Base-by-base conservation (phyloP, 1,140 invertebrate species). In the Cherax destructor region DNA sequence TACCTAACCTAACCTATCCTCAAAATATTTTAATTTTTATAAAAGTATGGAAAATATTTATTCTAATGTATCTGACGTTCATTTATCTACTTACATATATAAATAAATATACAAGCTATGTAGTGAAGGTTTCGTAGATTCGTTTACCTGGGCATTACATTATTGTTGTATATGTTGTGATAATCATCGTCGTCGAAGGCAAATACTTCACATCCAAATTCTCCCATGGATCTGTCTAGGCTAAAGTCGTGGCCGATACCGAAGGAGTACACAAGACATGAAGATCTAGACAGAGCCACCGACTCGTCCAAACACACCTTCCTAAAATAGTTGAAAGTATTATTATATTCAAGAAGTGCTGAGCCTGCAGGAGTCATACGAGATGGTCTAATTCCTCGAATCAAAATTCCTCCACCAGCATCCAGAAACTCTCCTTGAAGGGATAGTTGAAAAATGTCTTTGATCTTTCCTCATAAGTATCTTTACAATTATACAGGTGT, bases 261-360 rank as follows among this genome's bases (percentile, higher is more conserved):
- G 83, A 91, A 61, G 0, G 89, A 91, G 18, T 91, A 91, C 47
- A 91, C 89, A 5, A 91, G 47, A n/a, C 89, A 91, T n/a, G 69
- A 85, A 4, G 24, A 11, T 30, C 87, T 65, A 4, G 81, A 47
- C 24, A 61, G 83, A 0, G 52, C 83, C 49, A 78, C 76, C 47
- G 1, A 6, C 18, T 18, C 41, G 52, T 91, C 89, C 69, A 56
- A 50, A 74, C 89, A 91, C 21, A 91, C 49, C 65, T 76, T 89
- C 69, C 87, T 89, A 47, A 16, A 61, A 16, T 30, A 86, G 30
- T 41, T 41, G 30, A 41, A 41, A n/a, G 21, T 83, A 41, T 41
- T 41, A 41, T 41, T 41, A 41, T 41, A 41, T 41, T 41, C 56
- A 16, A 59, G 0, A 41, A 41, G 30, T 41, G 30, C 30, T 41